Base-by-base conservation (phyloP, 2,888 invertebrate genomes). In the Mythimna vitellina region DNA sequence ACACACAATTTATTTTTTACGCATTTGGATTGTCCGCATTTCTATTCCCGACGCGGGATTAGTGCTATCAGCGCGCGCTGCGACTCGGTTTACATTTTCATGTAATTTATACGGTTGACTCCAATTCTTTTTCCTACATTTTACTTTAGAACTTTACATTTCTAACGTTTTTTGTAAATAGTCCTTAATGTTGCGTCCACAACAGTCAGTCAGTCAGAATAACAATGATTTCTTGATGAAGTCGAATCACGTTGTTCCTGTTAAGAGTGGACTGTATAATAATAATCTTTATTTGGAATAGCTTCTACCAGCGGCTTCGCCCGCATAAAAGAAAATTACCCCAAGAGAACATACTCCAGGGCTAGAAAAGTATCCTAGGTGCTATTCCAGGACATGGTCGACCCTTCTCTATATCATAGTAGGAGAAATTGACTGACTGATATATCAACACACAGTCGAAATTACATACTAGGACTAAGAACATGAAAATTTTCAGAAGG, bases 11-110 rank as follows among this genome's bases (percentile, higher is more conserved):
- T 53, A 35, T 35, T 25, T 58, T 58, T 70, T 57, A 46, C 56
- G 46, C 22, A 22, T 51, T 67, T 57, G 10, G n/a, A 58, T 62
- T 62, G 32, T 38, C 10, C 46, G 22, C 57, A 62, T 58, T 62
- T 65, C n/a, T 68, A 76, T 71, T 58, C 51, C 20, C 29, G n/a
- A 63, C 58, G 51, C 5, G 72, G 65, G 51, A 56, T 73, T 63
- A 64, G 42, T 29, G 32, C 42, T 63, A 63, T 51, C 68, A 64
- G 53, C 56, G 64, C 14, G 38, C 60, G 38, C 60, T 22, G 63
- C n/a, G 38, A 66, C 42, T 63, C 54, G 0, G 42, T 42, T 54
- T 42, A 67, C 35, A 57, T 77, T 56, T 51, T 61, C 60, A 20
- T 29, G 38, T 51, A 60, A 60, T 64, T 62, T 65, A 51, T 65